phyloP scores from a whole-genome alignment of 2,113 vertebrate species.

The Vanacampus margaritifer region DNA sequence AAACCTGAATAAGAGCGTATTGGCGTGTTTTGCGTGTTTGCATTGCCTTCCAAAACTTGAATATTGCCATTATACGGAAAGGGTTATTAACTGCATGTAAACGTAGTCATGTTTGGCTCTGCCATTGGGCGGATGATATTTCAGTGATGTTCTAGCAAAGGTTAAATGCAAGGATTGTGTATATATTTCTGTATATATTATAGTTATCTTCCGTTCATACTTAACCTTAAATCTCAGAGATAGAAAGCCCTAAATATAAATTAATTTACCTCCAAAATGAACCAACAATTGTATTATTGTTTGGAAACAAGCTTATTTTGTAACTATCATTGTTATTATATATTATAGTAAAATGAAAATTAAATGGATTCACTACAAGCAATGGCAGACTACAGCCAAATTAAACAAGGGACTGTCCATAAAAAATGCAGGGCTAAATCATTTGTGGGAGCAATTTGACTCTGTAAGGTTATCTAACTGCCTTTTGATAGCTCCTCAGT shows the following conservation, averaged over 20 bases:
- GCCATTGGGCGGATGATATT: no score
- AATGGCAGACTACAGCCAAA: constrained; percentile 20
- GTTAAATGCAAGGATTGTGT: no score
- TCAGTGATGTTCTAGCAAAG: no score
- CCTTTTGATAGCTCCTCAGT: constrained; percentile 48
- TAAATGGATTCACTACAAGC: constrained; percentile 10
- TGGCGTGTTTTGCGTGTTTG: no score
- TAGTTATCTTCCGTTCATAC: background rate
- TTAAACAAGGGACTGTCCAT: constrained; percentile 30
- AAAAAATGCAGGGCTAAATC: constrained; percentile 33
- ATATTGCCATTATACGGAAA: no score
- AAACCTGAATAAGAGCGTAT: no score
- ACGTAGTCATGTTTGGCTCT: no score
- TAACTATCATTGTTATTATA: background rate
- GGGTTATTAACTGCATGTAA: no score
- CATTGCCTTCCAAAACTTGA: no score
- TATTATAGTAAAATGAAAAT: constrained; percentile 15
- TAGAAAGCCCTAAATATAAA: background rate
- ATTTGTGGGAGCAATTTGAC: constrained; percentile 40
- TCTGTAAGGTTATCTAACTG: constrained; percentile 49
- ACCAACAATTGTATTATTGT: no score
- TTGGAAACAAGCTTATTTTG: background rate
- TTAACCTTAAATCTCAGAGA: background rate
- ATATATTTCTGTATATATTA: background rate
- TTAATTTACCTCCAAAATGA: background rate